Percentiles rank a stretch among this genome's conserved stretches.
These are phyloP conservation scores for Sphecodes monilicornis DNA, from an alignment of 2,888 invertebrate species.

Conservation along the genomic window DNA sequence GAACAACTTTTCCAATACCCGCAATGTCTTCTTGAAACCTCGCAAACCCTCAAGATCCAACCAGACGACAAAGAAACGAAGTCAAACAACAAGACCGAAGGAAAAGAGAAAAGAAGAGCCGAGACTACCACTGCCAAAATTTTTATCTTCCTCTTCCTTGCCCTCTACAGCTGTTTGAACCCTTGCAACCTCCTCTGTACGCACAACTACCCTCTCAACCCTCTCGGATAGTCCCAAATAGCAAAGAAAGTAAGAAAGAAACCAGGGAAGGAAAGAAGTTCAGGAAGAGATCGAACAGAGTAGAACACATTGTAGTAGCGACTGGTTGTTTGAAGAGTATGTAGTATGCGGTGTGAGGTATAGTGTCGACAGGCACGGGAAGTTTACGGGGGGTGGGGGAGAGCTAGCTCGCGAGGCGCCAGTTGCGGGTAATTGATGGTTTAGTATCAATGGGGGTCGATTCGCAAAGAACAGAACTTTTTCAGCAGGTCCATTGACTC, in stretches of 20 bases:
- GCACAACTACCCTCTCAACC: not conserved
- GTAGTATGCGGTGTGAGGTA: not conserved
- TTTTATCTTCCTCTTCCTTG: not conserved
- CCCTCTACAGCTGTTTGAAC: not conserved
- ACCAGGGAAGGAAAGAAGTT: not conserved
- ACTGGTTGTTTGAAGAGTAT: not conserved
- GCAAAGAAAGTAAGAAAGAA: not conserved
- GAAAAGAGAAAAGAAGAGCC: not conserved
- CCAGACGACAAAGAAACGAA: not conserved
- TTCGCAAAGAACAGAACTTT: constrained; percentile 73
- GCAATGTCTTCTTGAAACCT: not conserved
- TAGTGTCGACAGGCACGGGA: constrained; percentile 16
- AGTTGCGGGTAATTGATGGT: constrained; percentile 75
- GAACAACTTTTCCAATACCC: too few species aligned
- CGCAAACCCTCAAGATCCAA: not conserved
- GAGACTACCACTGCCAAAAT: not conserved
- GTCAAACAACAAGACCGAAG: not conserved
- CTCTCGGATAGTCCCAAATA: not conserved
- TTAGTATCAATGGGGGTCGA: constrained; percentile 76
- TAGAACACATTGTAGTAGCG: not conserved
- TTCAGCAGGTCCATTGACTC: constrained; percentile 59
- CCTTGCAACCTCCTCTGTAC: not conserved
- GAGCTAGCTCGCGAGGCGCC: constrained; percentile 53
- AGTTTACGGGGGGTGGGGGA: constrained; percentile 60
- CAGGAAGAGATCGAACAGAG: constrained; percentile 6